phyloP scores from a whole-genome alignment of 2,888 invertebrate genomes.

The Xestia ashworthii region DNA sequence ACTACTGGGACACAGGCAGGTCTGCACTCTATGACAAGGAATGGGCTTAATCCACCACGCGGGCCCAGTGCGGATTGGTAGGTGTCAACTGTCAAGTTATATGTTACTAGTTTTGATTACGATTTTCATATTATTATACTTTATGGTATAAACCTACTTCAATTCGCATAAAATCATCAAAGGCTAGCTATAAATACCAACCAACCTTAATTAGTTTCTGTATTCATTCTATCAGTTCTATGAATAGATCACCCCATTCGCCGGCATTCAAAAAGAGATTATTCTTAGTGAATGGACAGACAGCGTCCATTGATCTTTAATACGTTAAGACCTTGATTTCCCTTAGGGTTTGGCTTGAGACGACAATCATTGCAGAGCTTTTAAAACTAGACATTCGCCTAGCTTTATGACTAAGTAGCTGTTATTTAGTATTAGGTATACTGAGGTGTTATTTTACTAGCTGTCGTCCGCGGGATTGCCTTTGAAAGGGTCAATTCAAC shows the following conservation, averaged over 20 bases:
- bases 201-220: neutral
- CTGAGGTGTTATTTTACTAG: neutral
- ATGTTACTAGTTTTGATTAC: neutral
- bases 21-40: no score
- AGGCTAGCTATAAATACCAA: neutral
- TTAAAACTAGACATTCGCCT: neutral
- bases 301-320: neutral
- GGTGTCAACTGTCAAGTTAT: no score
- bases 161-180: slow-evolving; percentile 4
- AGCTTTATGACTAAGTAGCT: neutral
- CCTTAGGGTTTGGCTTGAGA: neutral
- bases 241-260: slow-evolving; percentile 5
- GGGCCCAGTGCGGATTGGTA: no score
- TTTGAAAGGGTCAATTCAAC: no score
- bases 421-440: neutral
- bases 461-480: neutral
- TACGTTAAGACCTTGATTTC: slow-evolving; percentile 23
- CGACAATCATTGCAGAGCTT: neutral
- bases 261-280: slow-evolving; percentile 20
- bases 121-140: neutral
- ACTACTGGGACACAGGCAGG: no score
- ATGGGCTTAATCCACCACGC: no score
- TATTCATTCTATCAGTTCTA: neutral
- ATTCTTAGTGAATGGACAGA: slow-evolving; percentile 23
- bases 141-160: neutral